Evolutionary conservation across 2,797 vertebrate species (phyloP).

Genomic region (Betta splendens): DNA sequence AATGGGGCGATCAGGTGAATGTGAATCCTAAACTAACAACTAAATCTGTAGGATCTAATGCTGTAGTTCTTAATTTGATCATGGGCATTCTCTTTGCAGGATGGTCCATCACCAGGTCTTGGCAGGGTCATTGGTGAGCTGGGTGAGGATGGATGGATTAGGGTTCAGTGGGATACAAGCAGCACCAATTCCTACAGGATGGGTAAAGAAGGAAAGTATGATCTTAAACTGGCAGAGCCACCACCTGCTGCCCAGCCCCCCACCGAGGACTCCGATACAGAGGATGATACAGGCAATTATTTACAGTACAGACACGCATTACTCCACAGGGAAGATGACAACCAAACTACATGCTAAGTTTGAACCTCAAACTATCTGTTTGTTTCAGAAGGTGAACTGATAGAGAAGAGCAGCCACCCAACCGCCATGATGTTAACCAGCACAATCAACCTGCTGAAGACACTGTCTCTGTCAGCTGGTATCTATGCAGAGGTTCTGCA

Average conservation of each 20-base stretch:
- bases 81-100: slow-evolving; percentile 69
- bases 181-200: slow-evolving; percentile 99
- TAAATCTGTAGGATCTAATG: not conserved
- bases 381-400: slow-evolving; percentile 87
- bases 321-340: not conserved
- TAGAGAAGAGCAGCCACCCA: slow-evolving; percentile 91
- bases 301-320: too few species aligned
- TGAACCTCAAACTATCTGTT: not conserved
- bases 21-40: rapidly evolving
- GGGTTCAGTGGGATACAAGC: slow-evolving; percentile 98
- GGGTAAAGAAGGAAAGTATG: slow-evolving; percentile 99
- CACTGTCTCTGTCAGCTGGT: slow-evolving; percentile 91
- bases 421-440: slow-evolving; percentile 95
- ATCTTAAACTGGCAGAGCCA: slow-evolving; percentile 94
- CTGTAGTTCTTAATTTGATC: not conserved
- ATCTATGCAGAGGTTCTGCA: slow-evolving; percentile 94
- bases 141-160: slow-evolving; percentile 98
- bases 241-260: slow-evolving; percentile 86
- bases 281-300: slow-evolving; percentile 91
- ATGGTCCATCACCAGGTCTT: slow-evolving; percentile 94
- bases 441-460: slow-evolving; percentile 94
- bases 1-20: slow-evolving; percentile 99
- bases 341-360: not conserved
- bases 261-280: slow-evolving; percentile 93
- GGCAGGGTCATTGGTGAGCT: slow-evolving; percentile 96